These are phyloP conservation scores for Didymodactylos carnosus DNA, from an alignment of 2,888 invertebrate genomes.

Conservation along the genomic window DNA sequence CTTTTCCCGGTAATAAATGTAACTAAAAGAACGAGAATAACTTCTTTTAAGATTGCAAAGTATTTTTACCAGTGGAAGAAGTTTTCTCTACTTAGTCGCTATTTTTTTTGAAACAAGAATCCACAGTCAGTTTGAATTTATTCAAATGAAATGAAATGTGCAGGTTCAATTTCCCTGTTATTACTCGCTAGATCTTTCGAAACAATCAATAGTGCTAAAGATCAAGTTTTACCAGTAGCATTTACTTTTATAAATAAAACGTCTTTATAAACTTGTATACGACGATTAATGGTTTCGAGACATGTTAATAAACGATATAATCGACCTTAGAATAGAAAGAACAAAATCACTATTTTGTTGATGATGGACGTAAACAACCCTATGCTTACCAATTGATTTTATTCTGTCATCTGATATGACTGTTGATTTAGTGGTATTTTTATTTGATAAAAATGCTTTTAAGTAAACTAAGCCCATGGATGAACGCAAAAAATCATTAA, in stretches of 20 bases:
- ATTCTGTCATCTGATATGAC: background rate
- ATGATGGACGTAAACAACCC: background rate
- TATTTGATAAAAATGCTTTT: background rate
- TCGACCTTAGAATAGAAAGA: background rate
- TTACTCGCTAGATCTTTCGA: background rate
- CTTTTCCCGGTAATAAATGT: too few relatives aligned
- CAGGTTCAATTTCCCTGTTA: too few relatives aligned
- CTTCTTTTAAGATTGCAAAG: too few relatives aligned
- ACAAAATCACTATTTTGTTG: background rate
- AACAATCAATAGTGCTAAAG: background rate
- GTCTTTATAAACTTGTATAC: background rate
- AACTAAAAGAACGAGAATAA: too few relatives aligned
- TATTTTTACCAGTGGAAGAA: too few relatives aligned
- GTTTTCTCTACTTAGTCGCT: too few relatives aligned
- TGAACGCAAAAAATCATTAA: background rate
- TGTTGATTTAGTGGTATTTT: too few relatives aligned
- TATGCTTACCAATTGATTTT: background rate
- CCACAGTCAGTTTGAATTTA: too few relatives aligned
- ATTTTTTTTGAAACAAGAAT: too few relatives aligned
- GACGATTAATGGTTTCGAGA: background rate
- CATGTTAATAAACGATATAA: background rate
- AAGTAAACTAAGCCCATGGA: background rate
- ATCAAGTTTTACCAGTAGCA: background rate
- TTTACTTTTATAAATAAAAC: background rate
- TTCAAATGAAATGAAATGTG: too few relatives aligned